Evolutionary conservation across 1,140 invertebrate genomes (phyloP), one percentile per base, ranked within the genome.

Genomic region (Drosophila erecta): DNA sequence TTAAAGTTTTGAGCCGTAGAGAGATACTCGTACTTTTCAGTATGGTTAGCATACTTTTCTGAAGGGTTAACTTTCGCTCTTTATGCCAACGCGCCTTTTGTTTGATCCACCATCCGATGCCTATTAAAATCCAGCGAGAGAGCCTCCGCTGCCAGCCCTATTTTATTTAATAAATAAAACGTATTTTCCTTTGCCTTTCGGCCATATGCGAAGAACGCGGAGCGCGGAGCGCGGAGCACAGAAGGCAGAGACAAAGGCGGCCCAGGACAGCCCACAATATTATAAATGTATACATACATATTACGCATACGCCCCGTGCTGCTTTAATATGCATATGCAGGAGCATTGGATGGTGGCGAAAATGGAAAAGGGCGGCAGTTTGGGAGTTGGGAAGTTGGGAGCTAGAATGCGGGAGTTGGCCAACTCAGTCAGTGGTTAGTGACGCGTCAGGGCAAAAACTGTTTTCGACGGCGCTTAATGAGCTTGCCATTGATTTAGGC

Each of bases 401-500:
- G 22, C 24, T 38, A 27, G 27, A 22, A 20, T 17, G 53, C 20
- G 30, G 56, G 20, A 61, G 30, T n/a, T 15, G 47, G 24, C 50
- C 40, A 35, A 15, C 64, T 60, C 53, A 61, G 78, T 35, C 62
- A 62, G 73, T 73, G 67, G 79, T 70, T 71, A 71, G 65, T 61
- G 53, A 71, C 38, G 80, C 71, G 72, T 62, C 59, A 38, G 58
- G 50, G 47, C 40, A 53, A 75, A 75, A 75, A 70, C 72, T 54
- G 72, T 76, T 76, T 58, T 76, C 53, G 53, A 41, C 41, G 60
- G 47, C 66, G 65, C 79, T 81, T 83, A 86, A 86, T 86, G 83
- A 86, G 83, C 79, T 86, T 83, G 83, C 83, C 83, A 87, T 86
- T 86, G 83, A 86, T 86, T 86, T 87, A 80, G 84, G 73, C 77